Evolutionary conservation across 2,113 vertebrate genomes (phyloP), one percentile per base, ranked within the genome.

Genomic region (Gymnocephalus cernua): DNA sequence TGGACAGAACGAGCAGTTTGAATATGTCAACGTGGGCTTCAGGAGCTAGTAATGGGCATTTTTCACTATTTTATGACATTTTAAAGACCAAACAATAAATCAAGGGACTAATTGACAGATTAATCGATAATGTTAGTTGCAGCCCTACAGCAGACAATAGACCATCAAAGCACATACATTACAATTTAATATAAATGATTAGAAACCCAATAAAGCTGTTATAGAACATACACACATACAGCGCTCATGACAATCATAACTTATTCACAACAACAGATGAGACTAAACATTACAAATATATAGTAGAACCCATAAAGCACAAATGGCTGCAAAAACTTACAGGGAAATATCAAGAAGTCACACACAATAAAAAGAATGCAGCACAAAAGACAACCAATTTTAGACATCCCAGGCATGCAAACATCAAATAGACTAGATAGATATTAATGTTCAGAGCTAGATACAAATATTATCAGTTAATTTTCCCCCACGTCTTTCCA

Each of bases 131-230:
- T 41, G 11, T 18, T 53, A 12, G 29, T 29, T 35, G 47, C 64
- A 0, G 58, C 35, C 15, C 3, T 11, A 16, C 12, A 76, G 50
- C 50, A 16, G 12, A 45, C 23, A 76, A 38, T 11, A 41, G 64
- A 27, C 61, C 27, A 53, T 53, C 23, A 67, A 27, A 59, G 23
- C 61, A 67, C 7, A 62, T 38, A 45, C 9, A 16, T n/a, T 47
- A 8, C 12, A 83, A 57, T 50, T 25, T 41, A 47, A 32, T 12
- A 57, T 44, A 9, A 62, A 79, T 57, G 3, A 68, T 74, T 53
- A 45, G 21, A 69, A 65, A 16, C 56, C 7, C 27, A 56, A 16
- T 62, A 35, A 48, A 63, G 3, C 35, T 0, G 18, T 10, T 54
- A 44, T 16, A 23, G 48, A 63, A 25, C 44, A 51, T 19, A 71